These are phyloP conservation scores for Botia kubotai DNA, from an alignment of 2,797 vertebrate genomes.

Conservation along the genomic window DNA sequence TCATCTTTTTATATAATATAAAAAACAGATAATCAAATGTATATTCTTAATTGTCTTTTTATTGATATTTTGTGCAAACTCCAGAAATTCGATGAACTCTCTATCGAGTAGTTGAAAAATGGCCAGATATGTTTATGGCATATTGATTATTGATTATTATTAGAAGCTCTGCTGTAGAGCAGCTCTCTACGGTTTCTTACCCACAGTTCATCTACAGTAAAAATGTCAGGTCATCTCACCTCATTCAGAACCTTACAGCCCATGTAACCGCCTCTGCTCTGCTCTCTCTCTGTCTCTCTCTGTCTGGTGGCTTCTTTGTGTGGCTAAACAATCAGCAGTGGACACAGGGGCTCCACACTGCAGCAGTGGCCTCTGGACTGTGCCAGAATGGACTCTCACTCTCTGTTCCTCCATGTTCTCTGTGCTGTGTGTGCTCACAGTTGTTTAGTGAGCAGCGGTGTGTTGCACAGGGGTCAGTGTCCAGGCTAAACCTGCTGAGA, in stretches of 20 bases:
- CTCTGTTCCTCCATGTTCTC: slow-evolving; percentile 49
- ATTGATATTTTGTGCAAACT: too few species aligned
- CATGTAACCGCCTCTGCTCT: slow-evolving; percentile 58
- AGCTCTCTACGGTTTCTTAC: too few species aligned
- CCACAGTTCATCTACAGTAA: background rate
- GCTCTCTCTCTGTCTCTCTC: slow-evolving; percentile 1
- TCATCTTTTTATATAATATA: background rate
- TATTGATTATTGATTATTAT: too few species aligned
- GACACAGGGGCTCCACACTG: slow-evolving; percentile 60
- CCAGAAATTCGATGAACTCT: too few species aligned
- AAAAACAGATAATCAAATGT: background rate
- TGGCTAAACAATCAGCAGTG: slow-evolving; percentile 74
- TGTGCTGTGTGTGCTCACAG: slow-evolving; percentile 57
- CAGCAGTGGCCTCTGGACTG: slow-evolving; percentile 67
- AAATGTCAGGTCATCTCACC: slow-evolving; percentile 45
- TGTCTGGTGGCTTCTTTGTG: slow-evolving; percentile 69
- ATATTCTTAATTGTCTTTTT: too few species aligned
- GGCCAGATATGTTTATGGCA: too few species aligned
- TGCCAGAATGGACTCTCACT: slow-evolving; percentile 74
- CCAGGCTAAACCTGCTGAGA: slow-evolving; percentile 28
- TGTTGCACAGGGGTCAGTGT: slow-evolving; percentile 39
- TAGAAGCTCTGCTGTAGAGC: too few species aligned
- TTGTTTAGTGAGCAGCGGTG: slow-evolving; percentile 36
- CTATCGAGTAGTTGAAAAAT: too few species aligned
- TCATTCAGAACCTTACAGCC: slow-evolving; percentile 75